Base-by-base conservation (phyloP, 1,140 invertebrate species). In the Pachypeltis micranthus region DNA sequence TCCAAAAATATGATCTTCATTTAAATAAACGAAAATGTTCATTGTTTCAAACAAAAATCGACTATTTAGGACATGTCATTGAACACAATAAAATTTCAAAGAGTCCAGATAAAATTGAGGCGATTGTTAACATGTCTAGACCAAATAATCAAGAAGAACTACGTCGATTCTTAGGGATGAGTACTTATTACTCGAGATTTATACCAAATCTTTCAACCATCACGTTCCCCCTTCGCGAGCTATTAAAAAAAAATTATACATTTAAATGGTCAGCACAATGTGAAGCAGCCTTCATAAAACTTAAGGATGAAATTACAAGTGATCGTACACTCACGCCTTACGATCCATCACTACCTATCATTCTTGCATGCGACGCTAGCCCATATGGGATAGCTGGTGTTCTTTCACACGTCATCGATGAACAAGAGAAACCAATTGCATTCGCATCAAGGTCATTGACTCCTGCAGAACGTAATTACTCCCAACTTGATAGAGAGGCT, bases 401-500 rank as follows among this genome's bases (percentile, higher is more conserved):
- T 24, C 64, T 73, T 10, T 67, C 69, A 7, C 71, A 72, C 14
- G 2, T 59, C 2, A 10, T 10, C 7, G 51, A 63, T 44, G 72
- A 71, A 10, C 29, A 31, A 1, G 74, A 78, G 68, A 67, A 63
- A 65, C 76, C 76, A 3, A 72, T 80, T 25, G 73, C 73, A 2
- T 79, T 74, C 70, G 73, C 72, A 4, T 78, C 74, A 0, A 58
- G 76, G 62, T 72, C 72, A 1, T 64, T 81, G 23, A 69, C 67
- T 14, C 12, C 12, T 1, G 54, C 61, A 21, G 47, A 63, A 47
- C n/a, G 44, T 63, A 74, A 74, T 47, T 78, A 77, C 62, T 44
- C 69, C 27, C 70, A 76, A 61, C 71, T 75, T n/a, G 77, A 81
- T 51, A 73, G 74, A 59, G 78, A 81, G 69, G 75, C 44, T 1